Evolutionary conservation across 2,113 vertebrate genomes (phyloP).

Genomic region (Callithrix jacchus): DNA sequence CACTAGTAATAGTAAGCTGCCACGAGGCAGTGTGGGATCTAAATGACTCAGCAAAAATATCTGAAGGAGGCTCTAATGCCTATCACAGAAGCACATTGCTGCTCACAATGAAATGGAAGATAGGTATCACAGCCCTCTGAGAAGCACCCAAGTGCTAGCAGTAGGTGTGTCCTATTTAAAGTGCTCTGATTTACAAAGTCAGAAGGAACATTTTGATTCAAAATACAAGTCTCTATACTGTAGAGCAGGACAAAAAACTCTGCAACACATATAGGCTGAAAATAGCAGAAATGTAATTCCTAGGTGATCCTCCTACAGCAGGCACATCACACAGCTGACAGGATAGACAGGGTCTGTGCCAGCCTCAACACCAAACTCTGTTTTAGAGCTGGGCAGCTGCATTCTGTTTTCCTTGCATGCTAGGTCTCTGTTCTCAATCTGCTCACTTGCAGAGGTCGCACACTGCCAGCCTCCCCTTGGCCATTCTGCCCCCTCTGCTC

Average conservation of each 20-base stretch:
- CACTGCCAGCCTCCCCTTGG: not conserved
- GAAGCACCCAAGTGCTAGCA: not conserved
- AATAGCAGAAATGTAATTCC: not conserved
- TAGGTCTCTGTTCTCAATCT: not conserved
- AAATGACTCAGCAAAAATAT: constrained; percentile 21
- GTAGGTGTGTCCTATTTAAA: not conserved
- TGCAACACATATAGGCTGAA: not conserved
- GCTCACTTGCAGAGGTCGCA: not conserved
- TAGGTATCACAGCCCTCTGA: not conserved
- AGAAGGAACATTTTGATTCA: not conserved
- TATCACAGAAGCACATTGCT: not conserved
- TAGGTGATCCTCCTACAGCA: not conserved
- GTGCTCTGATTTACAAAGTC: not conserved
- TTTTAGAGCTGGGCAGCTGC: not conserved
- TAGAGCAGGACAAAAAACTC: not conserved
- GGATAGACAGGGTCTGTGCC: not conserved
- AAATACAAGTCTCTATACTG: not conserved
- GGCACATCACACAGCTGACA: not conserved
- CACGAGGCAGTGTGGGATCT: not conserved
- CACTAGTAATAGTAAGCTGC: constrained; percentile 43
- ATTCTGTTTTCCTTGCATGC: constrained; percentile 7
- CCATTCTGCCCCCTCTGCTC: not conserved
- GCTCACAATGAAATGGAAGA: not conserved
- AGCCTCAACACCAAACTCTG: not conserved
- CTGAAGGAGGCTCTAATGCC: not conserved